These are phyloP conservation scores for Oxyteleia sp. DNA, from an alignment of 2,888 invertebrate species.

Conservation along the genomic window DNA sequence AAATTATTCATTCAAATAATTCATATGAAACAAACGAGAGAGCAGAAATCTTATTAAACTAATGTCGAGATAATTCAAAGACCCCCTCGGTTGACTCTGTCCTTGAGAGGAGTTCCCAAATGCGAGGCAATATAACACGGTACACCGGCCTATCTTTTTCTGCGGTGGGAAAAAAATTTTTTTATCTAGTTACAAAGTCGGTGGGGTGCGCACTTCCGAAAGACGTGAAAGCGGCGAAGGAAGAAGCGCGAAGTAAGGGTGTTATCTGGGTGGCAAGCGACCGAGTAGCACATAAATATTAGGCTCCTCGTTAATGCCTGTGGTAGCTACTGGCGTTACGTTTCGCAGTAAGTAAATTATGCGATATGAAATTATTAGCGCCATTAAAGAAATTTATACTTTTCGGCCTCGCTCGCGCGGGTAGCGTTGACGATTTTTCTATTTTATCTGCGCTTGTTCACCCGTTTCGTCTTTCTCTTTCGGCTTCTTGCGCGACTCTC, in stretches of 20 bases:
- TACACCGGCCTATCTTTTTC: constrained; percentile 71
- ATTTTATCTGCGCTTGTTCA: constrained; percentile 82
- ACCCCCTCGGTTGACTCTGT: constrained; percentile 28
- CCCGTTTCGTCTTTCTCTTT: constrained; percentile 57
- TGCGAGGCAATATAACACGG: constrained; percentile 51
- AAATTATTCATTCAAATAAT: constrained; percentile 50
- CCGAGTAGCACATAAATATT: constrained; percentile 87
- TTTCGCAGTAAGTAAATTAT: constrained; percentile 88
- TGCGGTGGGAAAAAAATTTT: constrained; percentile 60
- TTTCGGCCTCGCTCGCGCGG: constrained; percentile 78
- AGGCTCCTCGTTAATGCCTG: constrained; percentile 88
- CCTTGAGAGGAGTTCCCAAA: constrained; percentile 44
- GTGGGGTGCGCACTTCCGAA: constrained; percentile 71
- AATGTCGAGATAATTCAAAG: constrained; percentile 52
- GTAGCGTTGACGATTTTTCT: constrained; percentile 84
- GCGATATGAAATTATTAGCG: constrained; percentile 88
- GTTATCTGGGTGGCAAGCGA: constrained; percentile 87
- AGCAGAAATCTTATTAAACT: constrained; percentile 59
- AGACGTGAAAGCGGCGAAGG: constrained; percentile 72
- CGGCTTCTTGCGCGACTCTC: constrained; percentile 46
- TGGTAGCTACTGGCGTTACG: constrained; percentile 88
- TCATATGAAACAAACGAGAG: constrained; percentile 58
- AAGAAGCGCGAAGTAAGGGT: constrained; percentile 81
- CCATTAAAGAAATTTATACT: constrained; percentile 88
- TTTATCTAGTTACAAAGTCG: constrained; percentile 74